Evolutionary conservation across 2,888 invertebrate genomes (phyloP).

Genomic region (Entomobrya multifasciata): DNA sequence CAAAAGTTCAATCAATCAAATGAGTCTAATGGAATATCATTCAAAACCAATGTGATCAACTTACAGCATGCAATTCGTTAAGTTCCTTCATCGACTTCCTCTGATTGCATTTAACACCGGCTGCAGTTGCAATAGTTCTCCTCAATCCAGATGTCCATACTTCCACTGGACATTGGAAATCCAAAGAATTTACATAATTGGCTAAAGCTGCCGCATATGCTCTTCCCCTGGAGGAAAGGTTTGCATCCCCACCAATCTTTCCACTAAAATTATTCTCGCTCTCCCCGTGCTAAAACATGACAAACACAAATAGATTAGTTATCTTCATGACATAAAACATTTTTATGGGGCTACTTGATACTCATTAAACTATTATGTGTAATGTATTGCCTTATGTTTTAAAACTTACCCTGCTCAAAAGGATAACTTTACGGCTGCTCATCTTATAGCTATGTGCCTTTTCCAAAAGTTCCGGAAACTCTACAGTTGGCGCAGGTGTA

Average conservation of each 20-base stretch:
- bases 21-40: too few relatives aligned
- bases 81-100: constrained; percentile 90
- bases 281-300: constrained; percentile 90
- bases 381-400: neutral
- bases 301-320: neutral
- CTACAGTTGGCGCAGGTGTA: neutral
- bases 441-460: constrained; percentile 28
- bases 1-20: neutral
- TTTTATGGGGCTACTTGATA: neutral
- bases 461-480: constrained; percentile 32
- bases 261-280: constrained; percentile 95
- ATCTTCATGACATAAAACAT: neutral
- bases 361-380: neutral
- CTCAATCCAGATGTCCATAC: constrained; percentile 95
- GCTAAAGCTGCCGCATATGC: constrained; percentile 89
- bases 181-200: constrained; percentile 86
- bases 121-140: constrained; percentile 94
- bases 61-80: constrained; percentile 95
- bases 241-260: constrained; percentile 94
- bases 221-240: constrained; percentile 90
- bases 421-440: constrained; percentile 48
- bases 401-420: constrained; percentile 62
- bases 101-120: constrained; percentile 83
- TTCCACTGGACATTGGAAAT: constrained; percentile 87
- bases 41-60: constrained; percentile 80